Evolutionary conservation across 2,113 vertebrate genomes (phyloP).

Genomic region (Protobothrops mucrosquamatus): DNA sequence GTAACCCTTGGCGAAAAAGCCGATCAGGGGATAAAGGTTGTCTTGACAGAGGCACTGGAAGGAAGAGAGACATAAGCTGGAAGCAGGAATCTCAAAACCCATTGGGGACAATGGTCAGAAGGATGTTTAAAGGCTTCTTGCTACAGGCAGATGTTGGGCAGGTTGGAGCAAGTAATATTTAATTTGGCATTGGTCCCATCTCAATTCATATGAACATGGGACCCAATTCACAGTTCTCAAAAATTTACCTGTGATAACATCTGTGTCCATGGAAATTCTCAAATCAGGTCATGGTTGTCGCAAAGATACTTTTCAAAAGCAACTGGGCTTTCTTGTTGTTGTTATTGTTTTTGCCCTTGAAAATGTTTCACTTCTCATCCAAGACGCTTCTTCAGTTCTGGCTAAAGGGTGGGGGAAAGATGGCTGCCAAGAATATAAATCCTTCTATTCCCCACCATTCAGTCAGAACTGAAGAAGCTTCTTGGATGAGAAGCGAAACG

Average conservation of each 20-base stretch:
- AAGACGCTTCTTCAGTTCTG: background rate
- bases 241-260: background rate
- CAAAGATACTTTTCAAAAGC: background rate
- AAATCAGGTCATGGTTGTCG: background rate
- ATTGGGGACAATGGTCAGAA: background rate
- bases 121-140: background rate
- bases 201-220: background rate
- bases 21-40: conserved; percentile 72
- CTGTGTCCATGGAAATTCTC: background rate
- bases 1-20: conserved; percentile 76
- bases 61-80: background rate
- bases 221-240: background rate
- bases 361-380: background rate
- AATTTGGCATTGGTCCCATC: background rate
- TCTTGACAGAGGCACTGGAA: conserved; percentile 74
- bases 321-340: background rate
- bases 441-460: background rate
- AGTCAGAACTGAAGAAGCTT: background rate
- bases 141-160: background rate
- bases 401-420: background rate
- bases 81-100: background rate
- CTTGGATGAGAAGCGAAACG: background rate
- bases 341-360: background rate
- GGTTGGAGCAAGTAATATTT: background rate
- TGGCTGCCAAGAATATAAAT: background rate